These are phyloP conservation scores for Wiebesia pumilae DNA, from an alignment of 1,140 invertebrate genomes.

Conservation along the genomic window DNA sequence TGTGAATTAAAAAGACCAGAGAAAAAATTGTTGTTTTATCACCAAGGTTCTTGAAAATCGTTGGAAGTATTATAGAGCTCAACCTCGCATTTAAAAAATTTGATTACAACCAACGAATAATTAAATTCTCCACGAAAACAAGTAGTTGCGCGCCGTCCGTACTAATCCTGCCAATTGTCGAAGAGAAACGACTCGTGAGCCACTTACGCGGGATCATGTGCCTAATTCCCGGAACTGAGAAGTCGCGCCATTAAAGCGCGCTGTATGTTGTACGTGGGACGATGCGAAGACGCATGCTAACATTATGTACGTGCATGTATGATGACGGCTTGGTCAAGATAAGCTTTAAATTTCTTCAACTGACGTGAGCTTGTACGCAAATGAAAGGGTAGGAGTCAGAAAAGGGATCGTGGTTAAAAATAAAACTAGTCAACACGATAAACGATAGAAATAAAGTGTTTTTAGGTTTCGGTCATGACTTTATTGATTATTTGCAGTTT, in stretches of 20 bases:
- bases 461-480: not conserved
- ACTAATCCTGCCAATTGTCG: constrained; percentile 18
- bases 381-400: not conserved
- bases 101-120: not conserved
- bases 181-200: not conserved
- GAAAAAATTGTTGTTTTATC: not conserved
- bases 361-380: too few species aligned
- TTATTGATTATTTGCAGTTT: not conserved
- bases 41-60: not conserved
- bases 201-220: not conserved
- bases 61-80: not conserved
- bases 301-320: not conserved
- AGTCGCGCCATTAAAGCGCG: too few species aligned
- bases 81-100: not conserved
- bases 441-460: too few species aligned
- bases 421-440: too few species aligned
- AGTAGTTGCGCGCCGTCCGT: not conserved
- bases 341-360: not conserved
- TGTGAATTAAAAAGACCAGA: not conserved
- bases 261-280: not conserved
- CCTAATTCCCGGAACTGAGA: constrained; percentile 17
- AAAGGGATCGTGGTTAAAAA: not conserved
- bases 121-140: not conserved
- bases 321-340: not conserved
- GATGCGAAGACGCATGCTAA: not conserved